Base-by-base conservation (phyloP, 2,797 vertebrate species). In the Pempheris klunzingeri region DNA sequence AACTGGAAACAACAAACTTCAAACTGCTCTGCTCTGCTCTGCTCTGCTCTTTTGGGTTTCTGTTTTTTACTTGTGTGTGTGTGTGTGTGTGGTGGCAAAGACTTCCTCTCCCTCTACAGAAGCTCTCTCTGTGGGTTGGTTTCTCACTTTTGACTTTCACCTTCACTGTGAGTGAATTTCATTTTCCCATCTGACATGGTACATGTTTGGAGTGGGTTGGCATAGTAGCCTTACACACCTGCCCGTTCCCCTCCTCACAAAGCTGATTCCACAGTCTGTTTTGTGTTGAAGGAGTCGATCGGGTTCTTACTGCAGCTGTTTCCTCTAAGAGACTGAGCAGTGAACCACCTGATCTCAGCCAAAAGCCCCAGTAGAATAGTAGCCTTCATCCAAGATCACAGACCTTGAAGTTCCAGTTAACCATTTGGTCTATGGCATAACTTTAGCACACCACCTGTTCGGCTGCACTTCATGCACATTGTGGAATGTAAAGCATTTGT, bases 81-180 rank as follows among this genome's bases (percentile, higher is more conserved):
- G 58, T 60, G 61, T 74, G 73, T 77, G 80, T 88, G 85, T 83
- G 75, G 71, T 86, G 83, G 81, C 77, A 81, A 84, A 76, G 53
- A 32, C 75, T 74, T 84, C 71, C 66, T 64, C 36, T 71, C 54
- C 88, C 24, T 81, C 54, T 64, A 7, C 77, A 7, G 5, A n/a
- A 36, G n/a, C 54, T 85, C 34, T 90, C 71, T 88, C 59, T 82
- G 61, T 68, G 47, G 85, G 64, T 77, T 55, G 62, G 75, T 88
- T 65, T 90, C 68, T 87, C 28, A 41, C 76, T 41, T 82, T 34
- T 68, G 59, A 73, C 67, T 60, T 74, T 49, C 61, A 44, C 66
- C 63, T 43, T 74, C 69, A 81, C 80, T 84, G 52, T 84, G 69
- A 84, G 78, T 81, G 43, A 64, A 78, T 54, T 67, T 65, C 47